Conservation (phyloP, 1,140 invertebrate species). For the Drosophila orena region DNA sequence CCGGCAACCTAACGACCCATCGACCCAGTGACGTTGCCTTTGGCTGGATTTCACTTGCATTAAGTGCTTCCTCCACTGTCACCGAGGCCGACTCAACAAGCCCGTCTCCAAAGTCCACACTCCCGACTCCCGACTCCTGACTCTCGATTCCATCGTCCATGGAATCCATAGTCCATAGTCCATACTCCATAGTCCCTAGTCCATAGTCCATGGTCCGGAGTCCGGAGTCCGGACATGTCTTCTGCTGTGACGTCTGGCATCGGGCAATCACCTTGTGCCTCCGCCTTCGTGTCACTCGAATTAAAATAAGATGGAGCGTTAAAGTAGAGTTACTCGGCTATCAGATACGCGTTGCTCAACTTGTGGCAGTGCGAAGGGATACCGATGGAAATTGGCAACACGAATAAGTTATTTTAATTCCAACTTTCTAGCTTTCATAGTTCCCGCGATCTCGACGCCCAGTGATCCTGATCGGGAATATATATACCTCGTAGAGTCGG, state of each 20-base stretch:
- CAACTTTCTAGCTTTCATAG: too few relatives aligned
- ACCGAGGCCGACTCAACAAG: slow-evolving; percentile 2
- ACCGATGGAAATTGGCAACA: too few relatives aligned
- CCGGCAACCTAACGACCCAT: slow-evolving; percentile 53
- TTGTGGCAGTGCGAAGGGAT: too few relatives aligned
- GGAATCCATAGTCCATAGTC: too few relatives aligned
- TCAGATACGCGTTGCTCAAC: too few relatives aligned
- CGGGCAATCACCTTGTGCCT: slow-evolving; percentile 68
- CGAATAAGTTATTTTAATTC: too few relatives aligned
- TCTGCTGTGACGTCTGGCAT: slow-evolving; percentile 24
- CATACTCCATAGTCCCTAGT: too few relatives aligned
- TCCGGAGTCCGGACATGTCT: slow-evolving; percentile 9
- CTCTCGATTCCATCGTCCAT: too few relatives aligned
- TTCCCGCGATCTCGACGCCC: too few relatives aligned
- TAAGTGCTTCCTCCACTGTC: slow-evolving; percentile 66
- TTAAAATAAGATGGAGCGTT: slow-evolving; percentile 41
- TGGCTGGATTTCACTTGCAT: slow-evolving; percentile 71
- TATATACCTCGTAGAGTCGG: too few relatives aligned
- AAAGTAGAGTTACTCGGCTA: too few relatives aligned
- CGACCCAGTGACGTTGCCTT: slow-evolving; percentile 68
- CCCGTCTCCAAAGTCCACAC: not conserved
- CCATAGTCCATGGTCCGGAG: not conserved
- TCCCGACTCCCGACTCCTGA: not conserved
- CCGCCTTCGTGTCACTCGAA: slow-evolving; percentile 75
- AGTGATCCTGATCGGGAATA: too few relatives aligned